These are phyloP conservation scores for Cheilosia scutellata DNA, from an alignment of 2,888 invertebrate genomes.

Conservation along the genomic window DNA sequence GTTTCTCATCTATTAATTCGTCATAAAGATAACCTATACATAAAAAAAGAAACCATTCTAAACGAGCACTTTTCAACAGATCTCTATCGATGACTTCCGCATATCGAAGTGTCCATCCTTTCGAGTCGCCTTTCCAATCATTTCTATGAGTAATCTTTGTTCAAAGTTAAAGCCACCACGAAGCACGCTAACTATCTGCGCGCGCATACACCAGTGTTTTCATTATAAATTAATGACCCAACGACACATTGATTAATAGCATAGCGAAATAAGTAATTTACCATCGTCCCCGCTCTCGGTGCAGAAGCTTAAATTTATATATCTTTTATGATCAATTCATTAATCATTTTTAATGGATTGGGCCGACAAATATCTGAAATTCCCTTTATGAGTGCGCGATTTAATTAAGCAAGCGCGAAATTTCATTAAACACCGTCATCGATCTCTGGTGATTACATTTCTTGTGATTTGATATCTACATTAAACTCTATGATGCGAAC, in stretches of 20 bases:
- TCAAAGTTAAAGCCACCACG: constrained; percentile 49
- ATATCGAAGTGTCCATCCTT: constrained; percentile 1
- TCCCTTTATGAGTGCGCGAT: constrained; percentile 42
- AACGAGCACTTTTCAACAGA: constrained; percentile 60
- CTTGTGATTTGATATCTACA: constrained; percentile 65
- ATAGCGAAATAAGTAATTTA: constrained; percentile 56
- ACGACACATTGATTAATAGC: constrained; percentile 73
- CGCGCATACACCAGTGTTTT: constrained; percentile 35
- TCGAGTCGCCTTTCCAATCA: constrained; percentile 1
- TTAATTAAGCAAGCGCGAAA: constrained; percentile 72
- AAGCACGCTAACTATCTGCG: constrained; percentile 30
- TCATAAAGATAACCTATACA: constrained; percentile 15
- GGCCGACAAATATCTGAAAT: constrained; percentile 42
- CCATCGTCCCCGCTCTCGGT: constrained; percentile 32
- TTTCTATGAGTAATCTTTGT: constrained; percentile 1
- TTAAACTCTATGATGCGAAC: constrained; percentile 27
- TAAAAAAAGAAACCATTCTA: constrained; percentile 37
- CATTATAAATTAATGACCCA: constrained; percentile 68
- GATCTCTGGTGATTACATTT: constrained; percentile 51
- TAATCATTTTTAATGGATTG: constrained; percentile 72
- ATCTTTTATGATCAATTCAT: constrained; percentile 65
- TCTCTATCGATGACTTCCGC: constrained; percentile 50
- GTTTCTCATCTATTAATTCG: constrained; percentile 8
- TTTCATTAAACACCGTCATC: constrained; percentile 67
- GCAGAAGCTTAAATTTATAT: constrained; percentile 71